Percentiles rank a stretch among this genome's conserved stretches.
Evolutionary conservation across 2,113 vertebrate species (phyloP).

Genomic region (Oceanodroma tethys): DNA sequence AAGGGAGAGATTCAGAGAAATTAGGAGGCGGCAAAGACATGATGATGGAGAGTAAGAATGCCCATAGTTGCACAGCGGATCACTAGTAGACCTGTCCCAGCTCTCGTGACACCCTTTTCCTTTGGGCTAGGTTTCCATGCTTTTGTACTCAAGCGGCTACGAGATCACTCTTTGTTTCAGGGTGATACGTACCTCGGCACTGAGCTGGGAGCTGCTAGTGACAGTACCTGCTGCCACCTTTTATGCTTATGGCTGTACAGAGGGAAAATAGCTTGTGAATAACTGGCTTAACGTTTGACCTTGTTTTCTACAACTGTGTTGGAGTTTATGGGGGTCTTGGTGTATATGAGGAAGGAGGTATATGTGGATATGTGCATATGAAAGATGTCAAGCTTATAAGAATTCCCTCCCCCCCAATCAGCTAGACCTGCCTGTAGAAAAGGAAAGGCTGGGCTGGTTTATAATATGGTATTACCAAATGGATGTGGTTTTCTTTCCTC

Average conservation of each 20-base stretch:
- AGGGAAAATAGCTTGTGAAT: not conserved
- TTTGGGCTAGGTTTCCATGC: not conserved
- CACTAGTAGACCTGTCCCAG: not conserved
- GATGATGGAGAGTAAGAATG: not conserved
- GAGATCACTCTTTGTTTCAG: not conserved
- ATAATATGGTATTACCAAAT: not conserved
- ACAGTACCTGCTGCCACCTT: not conserved
- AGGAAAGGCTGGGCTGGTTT: not conserved
- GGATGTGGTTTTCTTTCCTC: not conserved
- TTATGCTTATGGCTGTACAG: fast-evolving
- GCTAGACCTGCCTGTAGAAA: not conserved
- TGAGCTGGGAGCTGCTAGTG: not conserved
- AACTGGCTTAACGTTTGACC: not conserved
- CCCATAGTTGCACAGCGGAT: not conserved
- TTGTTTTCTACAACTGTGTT: not conserved
- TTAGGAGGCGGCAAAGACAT: not conserved
- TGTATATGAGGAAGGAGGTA: not conserved
- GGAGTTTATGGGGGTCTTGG: not conserved
- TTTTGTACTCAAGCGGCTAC: not conserved
- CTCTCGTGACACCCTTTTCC: not conserved
- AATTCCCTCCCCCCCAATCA: too few species aligned
- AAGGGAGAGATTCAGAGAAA: not conserved
- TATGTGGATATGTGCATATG: not conserved
- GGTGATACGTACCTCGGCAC: not conserved
- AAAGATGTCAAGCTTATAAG: not conserved